Evolutionary conservation across 2,888 invertebrate genomes (phyloP).

Genomic region (Campopleginae sp.): DNA sequence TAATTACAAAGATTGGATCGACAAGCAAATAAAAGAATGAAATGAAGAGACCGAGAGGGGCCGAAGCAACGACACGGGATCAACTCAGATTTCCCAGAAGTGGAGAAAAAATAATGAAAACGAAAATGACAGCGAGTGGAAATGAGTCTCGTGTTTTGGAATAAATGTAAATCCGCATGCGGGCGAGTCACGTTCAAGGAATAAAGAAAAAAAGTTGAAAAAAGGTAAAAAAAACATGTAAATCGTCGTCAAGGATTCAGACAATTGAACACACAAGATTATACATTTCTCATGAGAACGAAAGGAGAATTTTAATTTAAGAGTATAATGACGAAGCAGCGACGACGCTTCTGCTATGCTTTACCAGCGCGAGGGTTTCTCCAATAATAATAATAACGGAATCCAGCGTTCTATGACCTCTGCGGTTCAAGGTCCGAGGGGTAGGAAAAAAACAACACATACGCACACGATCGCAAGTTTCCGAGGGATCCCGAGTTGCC

Average conservation of each 20-base stretch:
- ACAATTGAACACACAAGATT: slow-evolving; percentile 55
- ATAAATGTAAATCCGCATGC: slow-evolving; percentile 27
- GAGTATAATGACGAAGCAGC: slow-evolving; percentile 41
- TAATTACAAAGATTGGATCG: slow-evolving; percentile 83
- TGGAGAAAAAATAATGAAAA: background rate
- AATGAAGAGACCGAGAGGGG: slow-evolving; percentile 1
- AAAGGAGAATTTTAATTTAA: slow-evolving; percentile 58
- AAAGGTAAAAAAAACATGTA: slow-evolving; percentile 35
- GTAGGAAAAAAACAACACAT: background rate
- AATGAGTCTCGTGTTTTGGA: slow-evolving; percentile 48
- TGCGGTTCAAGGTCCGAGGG: slow-evolving; percentile 8
- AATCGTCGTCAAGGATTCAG: slow-evolving; percentile 34
- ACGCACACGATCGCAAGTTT: background rate
- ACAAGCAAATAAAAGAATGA: slow-evolving; percentile 69
- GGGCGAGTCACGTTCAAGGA: slow-evolving; percentile 53
- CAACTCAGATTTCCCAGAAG: background rate
- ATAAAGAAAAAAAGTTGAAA: slow-evolving; percentile 25
- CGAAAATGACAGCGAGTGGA: background rate
- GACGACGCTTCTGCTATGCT: background rate
- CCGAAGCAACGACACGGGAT: background rate
- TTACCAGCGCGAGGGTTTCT: background rate
- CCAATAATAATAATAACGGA: slow-evolving; percentile 6
- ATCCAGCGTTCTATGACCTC: slow-evolving; percentile 2
- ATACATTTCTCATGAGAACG: slow-evolving; percentile 25
- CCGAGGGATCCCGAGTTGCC: background rate